Evolutionary conservation across 2,113 vertebrate genomes (phyloP), one percentile per base, ranked within the genome.

Genomic region (Nibea albiflora): DNA sequence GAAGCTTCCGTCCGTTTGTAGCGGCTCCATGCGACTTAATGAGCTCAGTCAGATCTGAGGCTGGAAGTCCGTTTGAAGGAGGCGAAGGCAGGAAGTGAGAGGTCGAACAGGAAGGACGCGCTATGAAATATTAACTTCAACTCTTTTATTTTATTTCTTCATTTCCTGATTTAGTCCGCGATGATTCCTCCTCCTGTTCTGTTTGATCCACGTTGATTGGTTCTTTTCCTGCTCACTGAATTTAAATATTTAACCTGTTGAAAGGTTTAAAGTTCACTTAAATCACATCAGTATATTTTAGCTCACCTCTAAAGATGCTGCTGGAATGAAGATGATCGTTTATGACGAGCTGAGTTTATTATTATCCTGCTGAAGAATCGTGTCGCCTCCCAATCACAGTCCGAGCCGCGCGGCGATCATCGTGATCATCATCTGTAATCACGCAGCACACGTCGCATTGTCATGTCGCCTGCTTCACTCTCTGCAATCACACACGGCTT

Each of bases 401-500:
- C 57, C 46, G 17, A 53, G 46, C 47, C 2, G 24, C 50, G 10
- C 5, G 0, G 57, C 56, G 56, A 70, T 70, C 73, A 69, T 8
- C 10, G 0, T 0, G 63, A 70, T 54, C 9, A 56, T 63, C 78
- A 0, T 44, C 75, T 61, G 80, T 71, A 73, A 85, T 85, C 76
- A 71, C 2, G 11, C 82, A 3, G 53, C 74, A 9, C 12, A 19
- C 19, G 26, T 56, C 71, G 47, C 50, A 4, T 9, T 28, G 72
- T 82, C 80, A 50, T 24, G 39, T 39, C 10, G 50, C 17, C 19
- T 7, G 58, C 5, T 72, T 56, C 53, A 49, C 2, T 19, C 75
- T 77, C 24, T 19, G 68, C 78, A 73, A 73, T 80, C 78, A 81
- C 71, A 52, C 24, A 4, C 42, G 8, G 42, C 50, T 46, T 49